phyloP scores from a whole-genome alignment of 2,888 invertebrate genomes.

The Diploptera punctata region DNA sequence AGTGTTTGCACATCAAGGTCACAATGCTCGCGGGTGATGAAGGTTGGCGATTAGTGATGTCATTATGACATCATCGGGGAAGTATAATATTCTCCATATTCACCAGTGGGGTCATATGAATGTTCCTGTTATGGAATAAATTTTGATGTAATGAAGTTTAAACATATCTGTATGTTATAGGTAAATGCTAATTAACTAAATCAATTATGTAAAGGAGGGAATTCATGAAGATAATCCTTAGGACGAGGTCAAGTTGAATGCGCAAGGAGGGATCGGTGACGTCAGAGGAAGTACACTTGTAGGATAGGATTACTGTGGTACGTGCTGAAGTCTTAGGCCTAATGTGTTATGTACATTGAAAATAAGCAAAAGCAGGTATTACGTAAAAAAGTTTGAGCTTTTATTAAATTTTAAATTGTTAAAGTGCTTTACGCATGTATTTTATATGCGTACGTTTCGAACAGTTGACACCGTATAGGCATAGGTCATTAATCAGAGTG shows the following conservation, averaged over 20 bases:
- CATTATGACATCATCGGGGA: constrained; percentile 58
- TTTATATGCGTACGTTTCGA: not conserved
- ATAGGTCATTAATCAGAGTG: constrained; percentile 33
- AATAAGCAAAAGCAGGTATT: constrained; percentile 23
- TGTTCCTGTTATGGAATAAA: not conserved
- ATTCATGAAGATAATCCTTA: constrained; percentile 1
- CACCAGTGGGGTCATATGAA: constrained; percentile 22
- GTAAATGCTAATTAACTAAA: not conserved
- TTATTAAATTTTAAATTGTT: too few relatives aligned
- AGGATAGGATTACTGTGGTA: constrained; percentile 40
- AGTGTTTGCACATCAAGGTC: constrained; percentile 40
- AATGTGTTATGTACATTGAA: constrained; percentile 21
- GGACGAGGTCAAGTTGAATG: constrained; percentile 35
- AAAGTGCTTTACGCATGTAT: too few relatives aligned
- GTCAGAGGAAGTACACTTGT: constrained; percentile 45
- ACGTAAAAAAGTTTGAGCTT: not conserved
- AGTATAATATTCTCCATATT: constrained; percentile 37
- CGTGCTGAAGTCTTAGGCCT: constrained; percentile 28
- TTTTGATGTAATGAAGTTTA: not conserved
- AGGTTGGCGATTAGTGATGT: constrained; percentile 54
- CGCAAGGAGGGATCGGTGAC: constrained; percentile 42
- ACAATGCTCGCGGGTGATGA: constrained; percentile 42
- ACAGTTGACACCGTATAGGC: constrained; percentile 19
- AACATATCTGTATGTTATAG: not conserved
- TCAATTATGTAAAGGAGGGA: not conserved